Percentiles rank a stretch among this genome's conserved stretches.
These are phyloP conservation scores for Chloropsis hardwickii DNA, from an alignment of 2,113 vertebrate species.

Conservation along the genomic window DNA sequence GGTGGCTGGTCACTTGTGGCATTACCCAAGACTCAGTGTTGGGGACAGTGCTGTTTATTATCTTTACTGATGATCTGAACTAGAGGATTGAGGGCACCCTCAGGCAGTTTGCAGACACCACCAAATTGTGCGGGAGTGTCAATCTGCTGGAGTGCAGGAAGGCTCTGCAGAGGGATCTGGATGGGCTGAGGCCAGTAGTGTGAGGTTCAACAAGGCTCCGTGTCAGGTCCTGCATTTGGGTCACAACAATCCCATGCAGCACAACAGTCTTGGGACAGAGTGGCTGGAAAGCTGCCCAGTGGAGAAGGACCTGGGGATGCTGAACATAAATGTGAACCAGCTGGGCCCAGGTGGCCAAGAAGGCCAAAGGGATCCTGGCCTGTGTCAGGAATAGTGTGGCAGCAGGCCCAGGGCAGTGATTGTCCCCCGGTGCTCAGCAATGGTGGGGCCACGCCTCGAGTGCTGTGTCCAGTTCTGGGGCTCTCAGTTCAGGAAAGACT, in stretches of 20 bases:
- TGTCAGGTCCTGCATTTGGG: neutral
- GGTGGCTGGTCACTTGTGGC: neutral
- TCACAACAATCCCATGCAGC: neutral
- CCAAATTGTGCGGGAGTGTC: neutral
- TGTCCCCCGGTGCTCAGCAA: neutral
- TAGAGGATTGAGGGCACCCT: neutral
- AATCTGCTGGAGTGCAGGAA: neutral
- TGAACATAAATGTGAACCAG: neutral
- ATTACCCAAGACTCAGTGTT: neutral
- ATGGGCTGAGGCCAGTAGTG: accelerated
- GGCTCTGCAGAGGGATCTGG: neutral
- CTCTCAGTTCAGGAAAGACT: neutral
- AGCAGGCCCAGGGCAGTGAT: neutral
- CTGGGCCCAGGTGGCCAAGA: neutral
- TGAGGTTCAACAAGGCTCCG: neutral
- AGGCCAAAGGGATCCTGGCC: neutral
- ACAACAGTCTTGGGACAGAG: neutral
- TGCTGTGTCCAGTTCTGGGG: neutral
- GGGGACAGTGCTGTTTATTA: neutral
- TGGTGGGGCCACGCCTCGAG: neutral
- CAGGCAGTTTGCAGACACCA: neutral
- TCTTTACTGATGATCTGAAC: neutral
- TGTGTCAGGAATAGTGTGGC: neutral
- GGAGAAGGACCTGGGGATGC: neutral
- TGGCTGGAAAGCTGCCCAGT: neutral